Evolutionary conservation across 2,113 vertebrate genomes (phyloP).

Genomic region (Thermophis baileyi): DNA sequence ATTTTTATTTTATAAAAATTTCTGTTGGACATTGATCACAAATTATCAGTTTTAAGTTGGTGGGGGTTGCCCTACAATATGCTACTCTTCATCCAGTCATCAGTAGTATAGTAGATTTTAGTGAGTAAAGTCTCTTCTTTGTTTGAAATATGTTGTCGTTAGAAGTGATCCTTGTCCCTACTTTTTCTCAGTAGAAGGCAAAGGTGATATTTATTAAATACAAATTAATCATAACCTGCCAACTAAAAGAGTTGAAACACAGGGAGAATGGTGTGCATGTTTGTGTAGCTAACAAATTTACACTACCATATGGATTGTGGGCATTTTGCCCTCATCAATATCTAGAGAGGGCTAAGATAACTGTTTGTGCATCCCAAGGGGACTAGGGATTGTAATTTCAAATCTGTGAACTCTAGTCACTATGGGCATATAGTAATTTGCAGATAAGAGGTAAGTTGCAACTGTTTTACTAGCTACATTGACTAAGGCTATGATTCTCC

Average conservation of each 20-base stretch:
- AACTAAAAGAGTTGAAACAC: not conserved
- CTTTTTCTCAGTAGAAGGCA: not conserved
- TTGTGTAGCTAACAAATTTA: not conserved
- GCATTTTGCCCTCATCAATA: not conserved
- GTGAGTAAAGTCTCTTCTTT: not conserved
- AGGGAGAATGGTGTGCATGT: not conserved
- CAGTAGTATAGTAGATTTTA: not conserved
- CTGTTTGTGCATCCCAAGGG: not conserved
- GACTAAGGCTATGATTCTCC: not conserved
- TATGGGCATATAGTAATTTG: not conserved
- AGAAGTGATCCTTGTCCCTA: not conserved
- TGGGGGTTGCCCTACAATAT: accelerated
- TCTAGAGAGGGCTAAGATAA: not conserved
- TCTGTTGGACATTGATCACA: not conserved
- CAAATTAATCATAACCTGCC: not conserved
- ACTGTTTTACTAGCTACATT: not conserved
- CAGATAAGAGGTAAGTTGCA: not conserved
- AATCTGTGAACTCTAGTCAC: not conserved
- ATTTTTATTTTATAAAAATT: not conserved
- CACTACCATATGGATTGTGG: not conserved
- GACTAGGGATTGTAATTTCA: not conserved
- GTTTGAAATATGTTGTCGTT: not conserved
- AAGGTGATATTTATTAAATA: not conserved
- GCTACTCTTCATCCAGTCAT: not conserved
- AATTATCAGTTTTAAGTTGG: not conserved